These are phyloP conservation scores for Fragum sueziense DNA, from an alignment of 2,888 invertebrate genomes.

Conservation along the genomic window DNA sequence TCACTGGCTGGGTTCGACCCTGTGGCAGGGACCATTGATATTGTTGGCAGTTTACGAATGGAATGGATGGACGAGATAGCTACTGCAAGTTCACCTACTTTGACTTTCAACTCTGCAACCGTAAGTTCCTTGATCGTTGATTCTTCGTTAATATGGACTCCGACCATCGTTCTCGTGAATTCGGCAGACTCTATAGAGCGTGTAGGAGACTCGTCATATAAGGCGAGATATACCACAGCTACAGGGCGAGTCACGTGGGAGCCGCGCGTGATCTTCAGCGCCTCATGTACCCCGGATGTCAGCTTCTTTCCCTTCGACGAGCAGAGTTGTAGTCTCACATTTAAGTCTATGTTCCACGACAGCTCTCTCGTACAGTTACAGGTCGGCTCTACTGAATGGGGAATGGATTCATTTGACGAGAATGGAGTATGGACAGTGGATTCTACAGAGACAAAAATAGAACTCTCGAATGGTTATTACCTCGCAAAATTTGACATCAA, in stretches of 20 bases:
- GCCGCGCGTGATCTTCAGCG: conserved; percentile 47
- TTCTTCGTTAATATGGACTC: conserved; percentile 48
- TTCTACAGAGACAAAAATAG: conserved; percentile 24
- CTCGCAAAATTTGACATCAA: conserved; percentile 43
- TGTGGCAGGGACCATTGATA: conserved; percentile 45
- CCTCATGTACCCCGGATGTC: conserved; percentile 52
- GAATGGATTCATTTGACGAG: conserved; percentile 31
- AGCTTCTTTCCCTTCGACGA: conserved; percentile 56
- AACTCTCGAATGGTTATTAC: conserved; percentile 25
- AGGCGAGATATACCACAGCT: conserved; percentile 30
- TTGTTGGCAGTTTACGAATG: conserved; percentile 47
- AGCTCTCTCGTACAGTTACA: conserved; percentile 16
- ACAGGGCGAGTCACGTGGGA: conserved; percentile 32
- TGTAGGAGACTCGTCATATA: conserved; percentile 47
- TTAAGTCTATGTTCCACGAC: conserved; percentile 44
- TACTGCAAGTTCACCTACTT: background rate
- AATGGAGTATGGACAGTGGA: conserved; percentile 49
- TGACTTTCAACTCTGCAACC: background rate
- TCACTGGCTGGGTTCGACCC: conserved; percentile 51
- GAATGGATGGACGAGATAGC: conserved; percentile 39
- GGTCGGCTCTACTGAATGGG: conserved; percentile 23
- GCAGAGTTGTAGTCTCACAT: conserved; percentile 48
- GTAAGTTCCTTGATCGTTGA: conserved; percentile 30
- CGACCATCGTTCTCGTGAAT: conserved; percentile 49
- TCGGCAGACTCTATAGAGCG: conserved; percentile 45